Evolutionary conservation across 2,888 invertebrate genomes (phyloP).

Genomic region (Epistrophella euchroma): DNA sequence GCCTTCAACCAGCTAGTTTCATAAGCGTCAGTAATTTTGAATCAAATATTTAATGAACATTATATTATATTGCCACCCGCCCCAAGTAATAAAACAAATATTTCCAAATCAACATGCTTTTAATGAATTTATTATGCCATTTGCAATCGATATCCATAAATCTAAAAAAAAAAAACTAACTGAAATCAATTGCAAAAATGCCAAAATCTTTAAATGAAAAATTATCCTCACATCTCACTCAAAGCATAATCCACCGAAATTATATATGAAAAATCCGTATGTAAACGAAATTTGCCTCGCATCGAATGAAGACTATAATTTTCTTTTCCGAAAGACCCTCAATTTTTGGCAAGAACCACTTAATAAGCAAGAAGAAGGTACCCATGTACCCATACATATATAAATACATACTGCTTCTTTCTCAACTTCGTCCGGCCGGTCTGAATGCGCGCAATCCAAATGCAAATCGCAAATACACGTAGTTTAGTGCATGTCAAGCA

Average conservation of each 20-base stretch:
- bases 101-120: background rate
- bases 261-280: background rate
- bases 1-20: too few relatives aligned
- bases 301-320: constrained; percentile 31
- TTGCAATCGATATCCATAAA: background rate
- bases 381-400: too few relatives aligned
- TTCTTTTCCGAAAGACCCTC: constrained; percentile 27
- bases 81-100: background rate
- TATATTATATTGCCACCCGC: background rate
- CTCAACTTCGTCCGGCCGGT: constrained; percentile 32
- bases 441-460: constrained; percentile 35
- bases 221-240: constrained; percentile 2
- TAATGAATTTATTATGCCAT: background rate
- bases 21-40: too few relatives aligned
- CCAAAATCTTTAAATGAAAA: constrained; percentile 6
- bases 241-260: background rate
- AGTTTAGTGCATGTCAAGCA: constrained; percentile 67
- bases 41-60: too few relatives aligned
- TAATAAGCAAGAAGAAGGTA: constrained; percentile 37
- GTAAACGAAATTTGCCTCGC: background rate
- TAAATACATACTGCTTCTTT: constrained; percentile 4
- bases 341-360: constrained; percentile 67
- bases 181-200: background rate
- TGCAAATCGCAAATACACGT: constrained; percentile 62
- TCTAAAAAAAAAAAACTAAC: background rate